Conservation (phyloP, 2,797 vertebrate species). For the Bucorvus abyssinicus region DNA sequence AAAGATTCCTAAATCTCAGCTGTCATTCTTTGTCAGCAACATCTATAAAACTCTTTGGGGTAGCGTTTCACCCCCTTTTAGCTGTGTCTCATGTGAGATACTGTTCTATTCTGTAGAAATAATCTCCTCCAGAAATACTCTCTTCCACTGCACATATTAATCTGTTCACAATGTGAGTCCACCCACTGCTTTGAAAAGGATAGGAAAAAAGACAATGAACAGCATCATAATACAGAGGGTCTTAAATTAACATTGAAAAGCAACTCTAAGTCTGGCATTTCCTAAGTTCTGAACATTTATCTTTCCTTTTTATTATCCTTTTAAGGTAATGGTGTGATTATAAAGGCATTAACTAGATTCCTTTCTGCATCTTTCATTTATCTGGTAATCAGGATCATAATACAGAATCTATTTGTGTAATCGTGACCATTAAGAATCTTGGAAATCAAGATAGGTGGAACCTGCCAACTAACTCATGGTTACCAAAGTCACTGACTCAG, state of each 20-base stretch:
- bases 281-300: conserved; percentile 15
- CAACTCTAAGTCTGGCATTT: not conserved
- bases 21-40: not conserved
- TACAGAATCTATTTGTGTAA: conserved; percentile 30
- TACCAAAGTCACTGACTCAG: conserved; percentile 12
- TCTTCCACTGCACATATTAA: not conserved
- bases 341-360: conserved; percentile 48
- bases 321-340: conserved; percentile 55
- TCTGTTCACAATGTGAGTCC: not conserved
- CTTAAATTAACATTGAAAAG: conserved; percentile 3
- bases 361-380: conserved; percentile 47
- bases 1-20: not conserved
- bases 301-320: conserved; percentile 48
- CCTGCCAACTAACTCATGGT: not conserved
- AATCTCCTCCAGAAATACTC: not conserved
- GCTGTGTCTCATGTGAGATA: not conserved
- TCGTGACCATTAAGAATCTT: conserved; percentile 2
- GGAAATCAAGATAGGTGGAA: conserved; percentile 16
- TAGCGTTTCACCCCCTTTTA: not conserved
- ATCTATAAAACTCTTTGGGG: not conserved
- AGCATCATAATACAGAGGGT: not conserved
- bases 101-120: not conserved
- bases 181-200: not conserved
- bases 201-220: not conserved
- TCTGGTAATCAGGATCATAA: conserved; percentile 40